Evolutionary conservation across 2,888 invertebrate species (phyloP), one percentile per base, ranked within the genome.

Genomic region (Urechis unicinctus): DNA sequence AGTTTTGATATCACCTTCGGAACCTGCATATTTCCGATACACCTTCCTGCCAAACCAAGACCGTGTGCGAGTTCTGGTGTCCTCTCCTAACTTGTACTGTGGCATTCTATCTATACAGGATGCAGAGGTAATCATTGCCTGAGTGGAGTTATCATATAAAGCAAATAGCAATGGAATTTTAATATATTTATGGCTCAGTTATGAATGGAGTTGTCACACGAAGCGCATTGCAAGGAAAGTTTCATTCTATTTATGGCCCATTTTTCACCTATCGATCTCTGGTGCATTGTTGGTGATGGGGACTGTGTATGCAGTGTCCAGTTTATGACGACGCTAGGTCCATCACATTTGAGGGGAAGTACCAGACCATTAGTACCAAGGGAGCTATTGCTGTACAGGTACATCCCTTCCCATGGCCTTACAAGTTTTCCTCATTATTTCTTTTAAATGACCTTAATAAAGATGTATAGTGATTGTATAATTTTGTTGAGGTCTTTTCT

Each of bases 101-200:
- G 86, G 88, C 77, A 84, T 86, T 0, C 83, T 90, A 0, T 89
- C 90, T 0, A 84, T 91, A 65, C 90, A 91, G 75, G 85, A 86
- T 68, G 84, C 84, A 62, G 83, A 84, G 68, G 79, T 79, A 56
- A 54, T 61, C n/a, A n/a, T n/a, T n/a, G n/a, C n/a, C n/a, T n/a
- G n/a, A n/a, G n/a, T n/a, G n/a, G n/a, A n/a, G n/a, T n/a, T n/a
- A n/a, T n/a, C n/a, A n/a, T n/a, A n/a, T n/a, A n/a, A n/a, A n/a
- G n/a, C n/a, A n/a, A n/a, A n/a, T n/a, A n/a, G n/a, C n/a, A n/a
- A n/a, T n/a, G n/a, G n/a, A n/a, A n/a, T n/a, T n/a, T n/a, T n/a
- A n/a, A n/a, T n/a, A n/a, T n/a, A n/a, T n/a, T n/a, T n/a, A n/a
- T n/a, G n/a, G n/a, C n/a, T n/a, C n/a, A n/a, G n/a, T n/a, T n/a